Percentiles rank a stretch among this genome's conserved stretches.
Evolutionary conservation across 2,888 invertebrate genomes (phyloP).

Genomic region (Drosophila algonquin): DNA sequence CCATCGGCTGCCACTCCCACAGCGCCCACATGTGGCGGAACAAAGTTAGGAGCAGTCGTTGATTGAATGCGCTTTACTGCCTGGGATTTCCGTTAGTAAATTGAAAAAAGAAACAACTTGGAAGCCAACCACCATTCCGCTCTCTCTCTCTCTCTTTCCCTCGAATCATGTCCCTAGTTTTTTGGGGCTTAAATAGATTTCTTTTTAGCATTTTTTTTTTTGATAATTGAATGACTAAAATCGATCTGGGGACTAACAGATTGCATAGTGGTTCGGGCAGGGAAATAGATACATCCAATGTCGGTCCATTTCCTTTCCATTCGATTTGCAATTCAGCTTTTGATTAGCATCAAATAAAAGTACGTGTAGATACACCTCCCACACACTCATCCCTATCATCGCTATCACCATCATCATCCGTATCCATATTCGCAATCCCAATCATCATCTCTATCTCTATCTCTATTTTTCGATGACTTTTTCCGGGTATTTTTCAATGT

Average conservation of each 20-base stretch:
- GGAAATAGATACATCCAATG: neutral
- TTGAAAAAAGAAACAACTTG: constrained; percentile 55
- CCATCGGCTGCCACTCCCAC: neutral
- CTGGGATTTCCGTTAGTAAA: constrained; percentile 76
- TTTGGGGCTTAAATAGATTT: constrained; percentile 8
- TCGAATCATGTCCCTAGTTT: constrained; percentile 42
- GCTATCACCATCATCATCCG: too few species aligned
- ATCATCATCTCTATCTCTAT: too few species aligned
- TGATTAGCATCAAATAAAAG: neutral
- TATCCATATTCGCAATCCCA: too few species aligned
- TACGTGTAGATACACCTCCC: neutral
- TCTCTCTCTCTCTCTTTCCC: constrained; percentile 10
- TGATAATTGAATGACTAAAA: neutral
- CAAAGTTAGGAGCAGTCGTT: constrained; percentile 68
- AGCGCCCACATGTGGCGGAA: constrained; percentile 19
- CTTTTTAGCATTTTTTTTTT: neutral
- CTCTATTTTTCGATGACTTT: neutral
- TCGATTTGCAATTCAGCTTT: neutral
- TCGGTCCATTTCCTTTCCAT: neutral
- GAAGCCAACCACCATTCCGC: neutral
- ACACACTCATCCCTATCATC: neutral
- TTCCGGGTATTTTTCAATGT: constrained; percentile 50
- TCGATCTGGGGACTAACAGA: neutral
- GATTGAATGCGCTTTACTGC: constrained; percentile 75
- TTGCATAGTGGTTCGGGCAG: neutral